These are phyloP conservation scores for Embiotoca jacksoni DNA, from an alignment of 2,113 vertebrate species.

Conservation along the genomic window DNA sequence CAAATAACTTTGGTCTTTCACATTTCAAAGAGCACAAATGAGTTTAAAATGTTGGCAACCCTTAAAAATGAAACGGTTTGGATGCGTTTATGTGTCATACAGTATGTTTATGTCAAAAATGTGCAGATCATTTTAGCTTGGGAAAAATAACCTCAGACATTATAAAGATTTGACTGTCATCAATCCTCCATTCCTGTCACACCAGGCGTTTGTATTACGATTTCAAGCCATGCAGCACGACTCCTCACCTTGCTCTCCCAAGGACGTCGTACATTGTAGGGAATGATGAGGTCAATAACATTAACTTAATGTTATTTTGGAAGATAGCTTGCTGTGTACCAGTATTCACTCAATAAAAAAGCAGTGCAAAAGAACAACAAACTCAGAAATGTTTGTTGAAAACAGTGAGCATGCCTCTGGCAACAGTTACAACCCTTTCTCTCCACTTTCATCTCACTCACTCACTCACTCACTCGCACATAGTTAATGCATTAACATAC, in stretches of 20 bases:
- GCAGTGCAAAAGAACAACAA: conserved; percentile 79
- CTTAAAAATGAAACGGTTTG: conserved; percentile 45
- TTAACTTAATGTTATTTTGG: conserved; percentile 73
- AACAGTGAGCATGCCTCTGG: conserved; percentile 67
- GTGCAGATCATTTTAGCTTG: conserved; percentile 16
- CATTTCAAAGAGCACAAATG: conserved; percentile 66
- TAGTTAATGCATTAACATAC: conserved; percentile 42
- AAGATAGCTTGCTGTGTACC: conserved; percentile 71
- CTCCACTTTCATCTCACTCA: conserved; percentile 50
- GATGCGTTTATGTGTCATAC: conserved; percentile 11
- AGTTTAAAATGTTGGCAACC: conserved; percentile 71
- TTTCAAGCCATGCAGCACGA: conserved; percentile 51
- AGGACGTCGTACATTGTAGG: conserved; percentile 38
- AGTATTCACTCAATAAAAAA: conserved; percentile 65
- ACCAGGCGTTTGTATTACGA: conserved; percentile 28
- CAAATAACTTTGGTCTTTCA: conserved; percentile 82
- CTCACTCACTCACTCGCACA: conserved; percentile 44
- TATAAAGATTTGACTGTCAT: conserved; percentile 13
- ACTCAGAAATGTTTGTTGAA: conserved; percentile 64
- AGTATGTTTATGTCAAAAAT: conserved; percentile 28
- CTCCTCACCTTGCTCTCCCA: conserved; percentile 38
- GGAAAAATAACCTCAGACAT: background rate
- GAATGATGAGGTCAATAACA: conserved; percentile 70
- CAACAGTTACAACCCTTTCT: conserved; percentile 39
- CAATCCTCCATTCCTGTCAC: conserved; percentile 36